These are phyloP conservation scores for Zaprionus ornatus DNA, from an alignment of 1,140 invertebrate species.

Conservation along the genomic window DNA sequence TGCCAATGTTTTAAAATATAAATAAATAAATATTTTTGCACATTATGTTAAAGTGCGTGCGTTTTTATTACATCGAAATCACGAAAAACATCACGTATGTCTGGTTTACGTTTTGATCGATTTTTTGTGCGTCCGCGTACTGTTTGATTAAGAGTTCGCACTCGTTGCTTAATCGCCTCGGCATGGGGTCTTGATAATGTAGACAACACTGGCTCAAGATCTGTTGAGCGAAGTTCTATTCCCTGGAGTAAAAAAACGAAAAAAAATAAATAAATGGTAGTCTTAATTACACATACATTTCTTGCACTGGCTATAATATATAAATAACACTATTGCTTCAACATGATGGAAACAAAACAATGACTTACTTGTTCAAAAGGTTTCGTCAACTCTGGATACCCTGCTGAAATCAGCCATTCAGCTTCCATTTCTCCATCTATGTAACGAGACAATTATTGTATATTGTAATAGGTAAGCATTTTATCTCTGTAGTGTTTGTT, in stretches of 20 bases:
- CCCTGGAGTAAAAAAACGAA: conserved; percentile 49
- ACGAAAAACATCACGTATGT: conserved; percentile 91
- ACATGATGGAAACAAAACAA: neutral
- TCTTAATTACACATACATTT: too few relatives aligned
- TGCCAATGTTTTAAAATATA: conserved; percentile 52
- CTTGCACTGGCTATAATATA: too few relatives aligned
- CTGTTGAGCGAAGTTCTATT: conserved; percentile 66
- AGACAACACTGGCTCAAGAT: conserved; percentile 73
- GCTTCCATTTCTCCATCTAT: conserved; percentile 83
- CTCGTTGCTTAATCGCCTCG: conserved; percentile 90
- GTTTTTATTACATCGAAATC: conserved; percentile 88
- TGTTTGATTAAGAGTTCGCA: conserved; percentile 91
- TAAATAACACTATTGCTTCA: too few relatives aligned
- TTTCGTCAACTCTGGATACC: conserved; percentile 81
- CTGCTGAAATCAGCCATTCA: conserved; percentile 78
- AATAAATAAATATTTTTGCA: neutral
- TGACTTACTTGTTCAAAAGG: conserved; percentile 77
- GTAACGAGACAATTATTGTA: conserved; percentile 5
- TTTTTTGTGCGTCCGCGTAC: conserved; percentile 88
- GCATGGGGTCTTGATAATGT: conserved; percentile 87
- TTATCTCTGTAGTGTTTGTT: too few relatives aligned
- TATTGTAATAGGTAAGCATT: too few relatives aligned
- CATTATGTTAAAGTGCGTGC: neutral
- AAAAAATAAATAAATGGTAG: neutral
- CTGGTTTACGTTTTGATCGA: conserved; percentile 87